Evolutionary conservation across 2,888 invertebrate genomes (phyloP).

Genomic region (Yponomeuta cagnagella): DNA sequence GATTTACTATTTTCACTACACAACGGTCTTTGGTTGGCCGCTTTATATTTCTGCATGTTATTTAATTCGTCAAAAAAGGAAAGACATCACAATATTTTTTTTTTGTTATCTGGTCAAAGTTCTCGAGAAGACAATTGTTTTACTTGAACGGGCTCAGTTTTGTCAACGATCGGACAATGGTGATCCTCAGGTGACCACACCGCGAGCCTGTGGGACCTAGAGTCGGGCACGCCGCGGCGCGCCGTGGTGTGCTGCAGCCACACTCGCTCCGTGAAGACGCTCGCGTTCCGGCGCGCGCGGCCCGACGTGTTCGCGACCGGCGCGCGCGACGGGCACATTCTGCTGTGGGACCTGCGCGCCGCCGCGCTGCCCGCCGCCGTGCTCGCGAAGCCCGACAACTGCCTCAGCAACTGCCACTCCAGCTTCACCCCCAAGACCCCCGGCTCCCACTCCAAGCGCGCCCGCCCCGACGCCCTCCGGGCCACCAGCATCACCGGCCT

Average conservation of each 20-base stretch:
- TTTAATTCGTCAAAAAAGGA: no score
- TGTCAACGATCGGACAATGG: background rate
- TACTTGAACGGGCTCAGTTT: background rate
- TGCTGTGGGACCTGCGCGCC: conserved; percentile 86
- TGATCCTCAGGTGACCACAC: conserved; percentile 82
- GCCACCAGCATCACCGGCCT: conserved; percentile 88
- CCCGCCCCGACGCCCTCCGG: conserved; percentile 65
- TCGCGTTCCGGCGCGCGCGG: conserved; percentile 82
- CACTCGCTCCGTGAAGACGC: conserved; percentile 88
- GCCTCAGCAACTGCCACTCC: conserved; percentile 81
- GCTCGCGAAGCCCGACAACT: conserved; percentile 79
- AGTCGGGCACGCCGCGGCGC: conserved; percentile 60
- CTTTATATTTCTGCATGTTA: no score
- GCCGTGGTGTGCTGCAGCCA: conserved; percentile 83
- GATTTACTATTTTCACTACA: no score
- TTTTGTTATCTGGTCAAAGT: no score
- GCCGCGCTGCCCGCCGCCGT: conserved; percentile 53
- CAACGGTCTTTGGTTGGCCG: no score
- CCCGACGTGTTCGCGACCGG: conserved; percentile 89
- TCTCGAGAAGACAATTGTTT: no score
- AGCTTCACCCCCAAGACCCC: conserved; percentile 66
- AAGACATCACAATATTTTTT: no score
- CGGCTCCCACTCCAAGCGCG: conserved; percentile 64
- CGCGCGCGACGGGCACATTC: conserved; percentile 89
- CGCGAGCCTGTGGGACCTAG: conserved; percentile 86